Percentiles rank a stretch among this genome's conserved stretches.
Evolutionary conservation across 2,113 vertebrate species (phyloP).

Genomic region (Sturnus vulgaris): DNA sequence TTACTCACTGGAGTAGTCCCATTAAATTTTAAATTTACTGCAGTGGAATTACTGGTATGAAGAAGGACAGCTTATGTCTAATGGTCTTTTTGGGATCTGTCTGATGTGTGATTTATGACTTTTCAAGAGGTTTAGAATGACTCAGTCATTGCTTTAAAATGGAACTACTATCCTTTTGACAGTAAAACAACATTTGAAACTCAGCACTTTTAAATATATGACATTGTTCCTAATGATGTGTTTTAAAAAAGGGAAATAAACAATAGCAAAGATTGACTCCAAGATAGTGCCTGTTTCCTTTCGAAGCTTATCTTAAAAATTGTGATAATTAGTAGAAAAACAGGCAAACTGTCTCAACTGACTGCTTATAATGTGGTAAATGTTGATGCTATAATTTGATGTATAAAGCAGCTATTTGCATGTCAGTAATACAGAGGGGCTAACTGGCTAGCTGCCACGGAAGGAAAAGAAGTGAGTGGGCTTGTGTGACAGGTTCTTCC

Average conservation of each 20-base stretch:
- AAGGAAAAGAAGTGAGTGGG: background rate
- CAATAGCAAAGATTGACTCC: background rate
- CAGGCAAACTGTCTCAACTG: background rate
- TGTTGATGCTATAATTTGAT: background rate
- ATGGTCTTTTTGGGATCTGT: conserved; percentile 52
- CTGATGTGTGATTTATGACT: conserved; percentile 3
- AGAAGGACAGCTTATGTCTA: background rate
- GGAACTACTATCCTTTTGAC: conserved; percentile 10
- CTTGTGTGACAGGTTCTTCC: background rate
- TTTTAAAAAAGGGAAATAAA: conserved; percentile 12
- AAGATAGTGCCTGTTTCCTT: background rate
- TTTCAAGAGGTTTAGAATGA: conserved; percentile 16
- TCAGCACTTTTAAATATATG: background rate
- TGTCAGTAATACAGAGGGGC: background rate
- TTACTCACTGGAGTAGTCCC: conserved; percentile 33
- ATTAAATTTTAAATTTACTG: conserved; percentile 47
- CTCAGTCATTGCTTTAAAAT: conserved; percentile 8
- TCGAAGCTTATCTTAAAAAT: background rate
- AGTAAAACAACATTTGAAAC: conserved; percentile 11
- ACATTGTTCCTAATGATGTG: conserved; percentile 1
- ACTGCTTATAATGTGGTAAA: background rate
- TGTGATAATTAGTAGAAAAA: background rate
- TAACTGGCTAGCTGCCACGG: background rate
- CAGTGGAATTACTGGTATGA: conserved; percentile 30
- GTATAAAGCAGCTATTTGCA: background rate